Percentiles rank a stretch among this genome's conserved stretches.
Conservation (phyloP, 2,888 invertebrate genomes). For the Oligia strigilis region DNA sequence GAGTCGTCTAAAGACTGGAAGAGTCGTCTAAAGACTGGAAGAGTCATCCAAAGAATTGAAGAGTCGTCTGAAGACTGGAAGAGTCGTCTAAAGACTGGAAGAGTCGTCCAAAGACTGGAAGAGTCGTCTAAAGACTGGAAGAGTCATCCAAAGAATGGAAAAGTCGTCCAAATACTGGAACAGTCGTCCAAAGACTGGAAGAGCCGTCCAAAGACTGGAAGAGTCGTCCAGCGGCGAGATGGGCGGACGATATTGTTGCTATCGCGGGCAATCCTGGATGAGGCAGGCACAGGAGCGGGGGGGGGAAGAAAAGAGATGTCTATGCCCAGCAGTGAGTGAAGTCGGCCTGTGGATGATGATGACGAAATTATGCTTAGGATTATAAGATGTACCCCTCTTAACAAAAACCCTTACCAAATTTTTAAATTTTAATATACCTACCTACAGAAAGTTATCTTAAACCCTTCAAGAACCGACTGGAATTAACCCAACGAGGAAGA, state of each 20-base stretch:
- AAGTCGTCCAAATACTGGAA: too few relatives aligned
- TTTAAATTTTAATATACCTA: neutral
- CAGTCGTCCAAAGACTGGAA: too few relatives aligned
- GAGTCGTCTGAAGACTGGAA: too few relatives aligned
- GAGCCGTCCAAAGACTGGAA: neutral
- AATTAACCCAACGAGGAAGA: slow-evolving; percentile 15
- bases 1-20: too few relatives aligned
- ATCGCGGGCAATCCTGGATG: neutral
- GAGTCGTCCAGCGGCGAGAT: neutral
- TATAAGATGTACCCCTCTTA: neutral
- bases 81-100: too few relatives aligned
- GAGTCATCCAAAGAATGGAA: too few relatives aligned
- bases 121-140: too few relatives aligned
- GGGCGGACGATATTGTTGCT: neutral
- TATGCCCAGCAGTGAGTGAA: neutral
- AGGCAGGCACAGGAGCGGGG: neutral
- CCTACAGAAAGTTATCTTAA: neutral
- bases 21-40: too few relatives aligned
- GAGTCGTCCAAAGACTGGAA: too few relatives aligned
- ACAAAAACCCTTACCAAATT: neutral
- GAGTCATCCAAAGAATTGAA: too few relatives aligned
- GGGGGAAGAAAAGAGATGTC: too few relatives aligned
- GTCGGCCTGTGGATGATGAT: neutral
- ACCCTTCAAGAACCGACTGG: neutral
- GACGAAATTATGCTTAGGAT: too few relatives aligned